Evolutionary conservation across 2,797 vertebrate species (phyloP).

Genomic region (Oreochromis mossambicus): DNA sequence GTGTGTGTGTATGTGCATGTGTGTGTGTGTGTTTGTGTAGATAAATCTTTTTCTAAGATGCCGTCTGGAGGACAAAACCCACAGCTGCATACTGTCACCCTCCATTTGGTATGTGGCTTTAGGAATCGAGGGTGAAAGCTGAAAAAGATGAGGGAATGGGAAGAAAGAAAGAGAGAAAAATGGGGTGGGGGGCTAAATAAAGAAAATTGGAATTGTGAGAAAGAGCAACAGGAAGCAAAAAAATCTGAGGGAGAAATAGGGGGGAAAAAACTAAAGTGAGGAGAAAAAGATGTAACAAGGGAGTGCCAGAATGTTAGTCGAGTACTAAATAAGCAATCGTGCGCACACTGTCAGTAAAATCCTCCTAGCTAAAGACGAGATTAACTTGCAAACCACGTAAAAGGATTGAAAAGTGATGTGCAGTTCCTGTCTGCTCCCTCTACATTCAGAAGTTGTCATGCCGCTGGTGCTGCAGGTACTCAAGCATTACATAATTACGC

Average conservation of each 20-base stretch:
- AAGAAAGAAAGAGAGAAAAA: neutral
- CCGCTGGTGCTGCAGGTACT: conserved; percentile 66
- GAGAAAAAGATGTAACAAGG: neutral
- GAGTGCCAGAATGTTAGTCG: neutral
- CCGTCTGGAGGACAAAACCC: conserved; percentile 55
- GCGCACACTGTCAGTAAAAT: neutral
- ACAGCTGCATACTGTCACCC: conserved; percentile 63
- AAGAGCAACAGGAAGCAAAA: neutral
- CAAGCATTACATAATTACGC: conserved; percentile 69
- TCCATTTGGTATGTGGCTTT: conserved; percentile 51
- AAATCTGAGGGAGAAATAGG: neutral
- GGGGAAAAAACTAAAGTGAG: neutral
- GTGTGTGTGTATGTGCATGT: neutral
- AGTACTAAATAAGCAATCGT: conserved; percentile 15
- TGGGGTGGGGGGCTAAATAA: neutral
- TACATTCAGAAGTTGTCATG: conserved; percentile 59
- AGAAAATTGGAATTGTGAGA: neutral
- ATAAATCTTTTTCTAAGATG: conserved; percentile 50
- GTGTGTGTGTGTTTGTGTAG: neutral
- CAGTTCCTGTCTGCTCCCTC: conserved; percentile 29
- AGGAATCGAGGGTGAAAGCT: neutral
- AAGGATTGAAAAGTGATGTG: conserved; percentile 28
- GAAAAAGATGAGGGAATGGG: neutral
- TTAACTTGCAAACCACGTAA: conserved; percentile 23
- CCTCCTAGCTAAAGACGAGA: neutral